phyloP scores from a whole-genome alignment of 35 echinoderm and acorn worm genomes.

The Antedon bifida region DNA sequence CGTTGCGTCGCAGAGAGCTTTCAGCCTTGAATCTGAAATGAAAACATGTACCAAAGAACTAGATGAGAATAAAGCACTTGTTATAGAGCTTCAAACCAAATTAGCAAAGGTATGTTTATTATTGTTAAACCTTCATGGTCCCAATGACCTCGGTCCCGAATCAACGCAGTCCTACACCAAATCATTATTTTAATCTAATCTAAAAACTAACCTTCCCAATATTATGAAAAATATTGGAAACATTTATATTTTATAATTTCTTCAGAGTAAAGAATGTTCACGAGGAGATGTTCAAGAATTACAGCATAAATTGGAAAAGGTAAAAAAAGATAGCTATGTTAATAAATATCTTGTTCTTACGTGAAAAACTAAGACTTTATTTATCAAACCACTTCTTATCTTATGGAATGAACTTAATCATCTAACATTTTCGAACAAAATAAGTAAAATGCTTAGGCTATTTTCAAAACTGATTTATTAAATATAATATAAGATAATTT shows the following conservation, averaged over 20 bases:
- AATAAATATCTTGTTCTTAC: no score
- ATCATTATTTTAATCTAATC: no score
- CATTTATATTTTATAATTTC: neutral
- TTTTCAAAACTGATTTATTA: no score
- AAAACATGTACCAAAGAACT: conserved; percentile 13
- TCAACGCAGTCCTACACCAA: no score
- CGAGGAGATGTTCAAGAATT: neutral
- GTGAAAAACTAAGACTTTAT: no score
- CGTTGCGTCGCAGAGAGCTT: conserved; percentile 34
- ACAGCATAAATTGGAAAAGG: neutral
- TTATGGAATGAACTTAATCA: no score
- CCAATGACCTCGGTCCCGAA: neutral
- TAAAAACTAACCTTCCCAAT: no score
- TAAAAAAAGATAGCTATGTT: neutral
- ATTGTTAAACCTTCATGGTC: neutral
- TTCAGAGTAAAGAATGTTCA: neutral
- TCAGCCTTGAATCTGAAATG: conserved; percentile 45
- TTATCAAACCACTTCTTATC: no score
- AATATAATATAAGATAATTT: no score
- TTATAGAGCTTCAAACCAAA: conserved; percentile 28
- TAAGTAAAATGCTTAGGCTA: no score
- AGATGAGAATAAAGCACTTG: conserved; percentile 25
- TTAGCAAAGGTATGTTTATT: conserved; percentile 32
- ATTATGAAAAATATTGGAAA: no score
- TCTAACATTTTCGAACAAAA: no score